Base-by-base conservation (phyloP, 2,797 vertebrate species). In the Denticeps clupeoides region DNA sequence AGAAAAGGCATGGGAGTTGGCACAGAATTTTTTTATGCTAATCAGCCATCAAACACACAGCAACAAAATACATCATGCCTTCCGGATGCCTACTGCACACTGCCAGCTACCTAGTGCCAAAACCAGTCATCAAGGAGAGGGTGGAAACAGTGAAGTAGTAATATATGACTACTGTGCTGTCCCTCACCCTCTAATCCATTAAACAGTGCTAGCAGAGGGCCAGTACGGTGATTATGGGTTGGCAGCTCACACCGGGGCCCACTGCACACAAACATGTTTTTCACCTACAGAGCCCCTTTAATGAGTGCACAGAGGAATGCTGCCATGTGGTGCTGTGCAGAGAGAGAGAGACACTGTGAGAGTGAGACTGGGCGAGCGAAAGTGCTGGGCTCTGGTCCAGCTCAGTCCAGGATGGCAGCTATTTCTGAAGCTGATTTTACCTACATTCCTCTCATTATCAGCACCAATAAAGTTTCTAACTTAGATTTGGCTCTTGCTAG, bases 1-100 rank as follows among this genome's bases (percentile, higher is more conserved):
- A n/a, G n/a, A n/a, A n/a, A n/a, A n/a, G n/a, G n/a, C n/a, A n/a
- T n/a, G n/a, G n/a, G n/a, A n/a, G n/a, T n/a, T n/a, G n/a, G n/a
- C n/a, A n/a, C n/a, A n/a, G n/a, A n/a, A n/a, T n/a, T n/a, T 48
- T 44, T 55, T 60, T 64, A 64, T 60, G 48, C 48, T 55, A 64
- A 64, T 64, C 33, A 10, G 35, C 47, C 51, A 48, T 59, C 51
- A 38, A 1, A 21, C 58, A 55, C 41, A 35, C 35, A n/a, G n/a
- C 18, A 38, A 19, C 35, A 4, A 19, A 21, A 21, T 38, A 35
- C 18, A 38, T 38, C 35, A 38, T 38, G 33, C 8, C n/a, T 10
- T 18, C 8, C 19, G 18, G 18, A 18, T 37, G 33, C 5, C 7
- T 8, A 7, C 4, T 21, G 35, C 3, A 4, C 33, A 37, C 9